Conservation (phyloP, 2,888 invertebrate genomes). For the Diachrysia chrysitis region DNA sequence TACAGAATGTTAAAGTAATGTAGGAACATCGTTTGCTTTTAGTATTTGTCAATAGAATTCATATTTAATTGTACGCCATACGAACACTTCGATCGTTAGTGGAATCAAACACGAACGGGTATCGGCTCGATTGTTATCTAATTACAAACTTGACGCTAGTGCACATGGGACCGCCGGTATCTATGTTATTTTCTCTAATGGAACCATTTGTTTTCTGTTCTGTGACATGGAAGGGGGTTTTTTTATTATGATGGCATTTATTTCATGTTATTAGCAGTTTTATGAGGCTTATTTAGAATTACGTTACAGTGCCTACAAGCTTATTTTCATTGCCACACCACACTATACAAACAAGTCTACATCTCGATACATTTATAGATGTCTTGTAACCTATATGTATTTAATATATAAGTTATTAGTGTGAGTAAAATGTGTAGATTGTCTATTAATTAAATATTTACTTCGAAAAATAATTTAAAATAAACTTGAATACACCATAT, state of each 20-base stretch:
- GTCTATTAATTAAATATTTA: no score
- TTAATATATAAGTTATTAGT: no score
- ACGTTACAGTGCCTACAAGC: neutral
- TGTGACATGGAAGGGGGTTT: constrained; percentile 67
- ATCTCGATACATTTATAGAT: neutral
- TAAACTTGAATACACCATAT: no score
- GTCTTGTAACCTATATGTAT: no score
- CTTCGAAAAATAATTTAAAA: no score
- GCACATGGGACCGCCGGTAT: constrained; percentile 77
- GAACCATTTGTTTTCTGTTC: constrained; percentile 74
- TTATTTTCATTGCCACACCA: neutral
- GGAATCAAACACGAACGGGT: constrained; percentile 78
- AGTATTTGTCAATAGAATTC: constrained; percentile 59
- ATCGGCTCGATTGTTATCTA: constrained; percentile 83
- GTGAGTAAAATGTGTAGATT: no score
- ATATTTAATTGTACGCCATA: constrained; percentile 55
- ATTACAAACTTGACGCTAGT: constrained; percentile 82
- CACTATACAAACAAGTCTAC: neutral
- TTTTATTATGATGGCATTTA: constrained; percentile 45
- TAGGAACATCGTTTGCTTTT: constrained; percentile 71
- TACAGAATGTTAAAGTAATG: constrained; percentile 44
- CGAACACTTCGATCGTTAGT: constrained; percentile 73
- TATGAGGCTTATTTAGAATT: neutral
- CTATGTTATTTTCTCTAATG: constrained; percentile 78
- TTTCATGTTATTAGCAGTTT: constrained; percentile 20